Evolutionary conservation across 2,113 vertebrate species (phyloP), one percentile per base, ranked within the genome.

Genomic region (Cygnus buccinator): DNA sequence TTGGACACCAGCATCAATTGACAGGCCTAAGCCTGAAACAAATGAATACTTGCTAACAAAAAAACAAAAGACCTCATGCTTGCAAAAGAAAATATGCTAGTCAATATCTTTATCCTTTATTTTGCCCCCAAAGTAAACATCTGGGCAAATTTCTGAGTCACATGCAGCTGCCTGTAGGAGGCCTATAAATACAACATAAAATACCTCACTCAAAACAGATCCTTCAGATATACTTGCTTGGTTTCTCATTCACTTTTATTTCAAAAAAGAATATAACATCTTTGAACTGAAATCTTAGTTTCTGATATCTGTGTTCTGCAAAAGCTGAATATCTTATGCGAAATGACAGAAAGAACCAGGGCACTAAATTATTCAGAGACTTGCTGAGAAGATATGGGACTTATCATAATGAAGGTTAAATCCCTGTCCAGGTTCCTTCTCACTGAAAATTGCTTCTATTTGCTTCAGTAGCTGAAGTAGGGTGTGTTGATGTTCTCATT

Each of bases 311-410:
- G 33, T 80, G 55, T 88, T 87, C 43, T 46, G 59, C 86, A 77
- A 86, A 93, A 96, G 55, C 82, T 86, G 85, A 96, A 88, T 91
- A 90, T 52, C 79, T 94, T 59, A 77, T 39, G 13, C 52, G 79
- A 81, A 88, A 88, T 67, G 91, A 88, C 8, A 17, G 79, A 80
- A 93, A 90, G 90, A 97, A 95, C 79, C 71, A 95, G 90, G 90
- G 26, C 82, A 94, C 68, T 95, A 96, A 92, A 97, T 96, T 96
- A 95, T 95, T 96, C 92, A 92, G 72, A 80, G 29, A 23, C 79
- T 88, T 90, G n/a, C 63, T 93, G 87, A 70, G 75, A 86, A 94
- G 61, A 92, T 72, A 92, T 0, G 4, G 29, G 61, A 75, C 75
- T 96, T 91, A 92, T 8, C 59, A 93, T 89, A 92, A 94, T 77